Percentiles rank a stretch among this genome's conserved stretches.
Evolutionary conservation across 2,797 vertebrate species (phyloP).

Genomic region (Yasuhikotakia modesta): DNA sequence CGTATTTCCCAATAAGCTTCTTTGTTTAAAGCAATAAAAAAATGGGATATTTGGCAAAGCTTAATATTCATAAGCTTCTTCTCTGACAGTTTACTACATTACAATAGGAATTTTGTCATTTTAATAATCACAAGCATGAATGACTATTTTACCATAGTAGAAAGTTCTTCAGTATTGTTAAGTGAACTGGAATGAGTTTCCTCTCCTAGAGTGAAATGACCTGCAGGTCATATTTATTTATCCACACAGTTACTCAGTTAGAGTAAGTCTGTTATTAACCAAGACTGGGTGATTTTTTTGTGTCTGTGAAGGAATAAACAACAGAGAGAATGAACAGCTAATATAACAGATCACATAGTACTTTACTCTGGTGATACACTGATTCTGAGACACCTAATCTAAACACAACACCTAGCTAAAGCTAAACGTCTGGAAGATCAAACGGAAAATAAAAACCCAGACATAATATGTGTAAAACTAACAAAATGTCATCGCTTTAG

Average conservation of each 20-base stretch:
- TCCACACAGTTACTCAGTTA: conserved; percentile 55
- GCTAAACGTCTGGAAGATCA: not conserved
- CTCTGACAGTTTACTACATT: not conserved
- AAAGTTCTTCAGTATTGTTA: not conserved
- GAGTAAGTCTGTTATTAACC: conserved; percentile 57
- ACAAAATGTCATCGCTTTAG: not conserved
- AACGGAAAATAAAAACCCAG: not conserved
- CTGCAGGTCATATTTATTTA: conserved; percentile 62
- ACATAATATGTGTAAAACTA: not conserved
- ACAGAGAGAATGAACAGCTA: conserved; percentile 13
- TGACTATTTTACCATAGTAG: not conserved
- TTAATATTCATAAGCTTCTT: not conserved
- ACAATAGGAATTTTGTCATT: not conserved
- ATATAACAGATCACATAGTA: conserved; percentile 14
- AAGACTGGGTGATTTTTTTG: conserved; percentile 38
- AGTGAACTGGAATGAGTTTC: conserved; percentile 45
- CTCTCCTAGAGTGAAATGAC: conserved; percentile 51
- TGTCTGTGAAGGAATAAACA: conserved; percentile 1
- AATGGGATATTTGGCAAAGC: not conserved
- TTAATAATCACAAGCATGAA: not conserved
- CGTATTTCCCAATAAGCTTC: not conserved
- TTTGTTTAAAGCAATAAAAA: conserved; percentile 3
- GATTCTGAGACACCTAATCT: conserved; percentile 1
- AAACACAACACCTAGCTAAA: not conserved
- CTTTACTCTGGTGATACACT: not conserved